These are phyloP conservation scores for Timandra comae DNA, from an alignment of 2,888 invertebrate species.

Conservation along the genomic window DNA sequence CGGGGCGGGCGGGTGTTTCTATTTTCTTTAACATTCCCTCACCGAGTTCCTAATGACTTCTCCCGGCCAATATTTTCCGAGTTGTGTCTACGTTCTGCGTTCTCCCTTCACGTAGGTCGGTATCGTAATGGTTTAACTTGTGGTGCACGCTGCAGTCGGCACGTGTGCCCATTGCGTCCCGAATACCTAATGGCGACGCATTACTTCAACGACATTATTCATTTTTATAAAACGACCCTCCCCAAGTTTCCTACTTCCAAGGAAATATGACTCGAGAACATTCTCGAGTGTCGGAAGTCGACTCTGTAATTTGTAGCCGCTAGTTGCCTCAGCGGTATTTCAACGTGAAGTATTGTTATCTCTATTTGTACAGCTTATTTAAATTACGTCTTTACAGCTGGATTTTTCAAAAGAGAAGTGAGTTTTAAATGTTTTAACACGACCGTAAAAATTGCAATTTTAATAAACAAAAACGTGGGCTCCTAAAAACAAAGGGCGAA, in stretches of 20 bases:
- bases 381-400: too few relatives aligned
- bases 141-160: constrained; percentile 28
- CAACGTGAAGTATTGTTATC: not conserved
- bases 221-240: constrained; percentile 35
- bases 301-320: constrained; percentile 17
- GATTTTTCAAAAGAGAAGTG: too few relatives aligned
- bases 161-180: constrained; percentile 36
- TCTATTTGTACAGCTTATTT: too few relatives aligned
- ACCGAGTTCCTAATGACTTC: constrained; percentile 31
- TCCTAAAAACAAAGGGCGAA: too few relatives aligned
- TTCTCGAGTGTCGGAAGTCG: constrained; percentile 12
- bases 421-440: too few relatives aligned
- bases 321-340: constrained; percentile 7
- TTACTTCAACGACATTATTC: constrained; percentile 40
- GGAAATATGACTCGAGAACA: constrained; percentile 23
- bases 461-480: too few relatives aligned
- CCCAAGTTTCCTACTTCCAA: constrained; percentile 20
- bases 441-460: too few relatives aligned
- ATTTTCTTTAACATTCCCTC: constrained; percentile 26
- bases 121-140: constrained; percentile 35
- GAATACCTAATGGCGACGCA: constrained; percentile 43
- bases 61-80: constrained; percentile 31
- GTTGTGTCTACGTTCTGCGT: constrained; percentile 28
- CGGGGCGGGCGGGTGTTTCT: constrained; percentile 13
- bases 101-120: constrained; percentile 25